phyloP scores from a whole-genome alignment of 2,797 vertebrate genomes.

The Lophius americanus region DNA sequence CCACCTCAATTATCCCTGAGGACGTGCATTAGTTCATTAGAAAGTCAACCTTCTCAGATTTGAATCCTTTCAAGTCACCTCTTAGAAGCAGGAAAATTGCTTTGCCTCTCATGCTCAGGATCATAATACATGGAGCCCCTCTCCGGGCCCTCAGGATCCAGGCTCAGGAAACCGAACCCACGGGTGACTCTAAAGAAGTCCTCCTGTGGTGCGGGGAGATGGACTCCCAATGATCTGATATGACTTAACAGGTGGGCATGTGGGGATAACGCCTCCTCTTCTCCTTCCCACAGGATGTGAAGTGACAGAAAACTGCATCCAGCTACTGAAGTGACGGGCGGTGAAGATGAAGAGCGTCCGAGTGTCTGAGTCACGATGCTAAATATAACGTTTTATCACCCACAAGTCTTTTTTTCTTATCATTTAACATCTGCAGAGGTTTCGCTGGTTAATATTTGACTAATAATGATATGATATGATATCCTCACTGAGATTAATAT shows the following conservation, averaged over 20 bases:
- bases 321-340: no score
- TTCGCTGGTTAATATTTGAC: no score
- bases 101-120: slow-evolving; percentile 34
- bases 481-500: no score
- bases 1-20: slow-evolving; percentile 26
- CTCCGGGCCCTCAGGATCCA: slow-evolving; percentile 27
- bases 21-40: slow-evolving; percentile 46
- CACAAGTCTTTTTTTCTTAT: no score
- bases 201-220: neutral
- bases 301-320: no score
- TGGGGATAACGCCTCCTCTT: neutral
- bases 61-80: slow-evolving; percentile 22
- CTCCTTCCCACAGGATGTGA: neutral
- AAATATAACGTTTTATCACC: no score
- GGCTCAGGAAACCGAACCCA: slow-evolving; percentile 17
- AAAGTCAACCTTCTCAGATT: slow-evolving; percentile 36
- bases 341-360: no score
- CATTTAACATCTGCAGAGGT: no score
- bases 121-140: slow-evolving; percentile 38
- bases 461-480: no score
- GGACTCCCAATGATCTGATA: neutral
- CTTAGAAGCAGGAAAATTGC: slow-evolving; percentile 42
- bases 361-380: no score
- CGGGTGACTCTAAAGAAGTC: slow-evolving; percentile 3
- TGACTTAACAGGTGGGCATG: neutral